Base-by-base conservation (phyloP, 2,797 vertebrate species). In the Melanotaenia trifasciata region DNA sequence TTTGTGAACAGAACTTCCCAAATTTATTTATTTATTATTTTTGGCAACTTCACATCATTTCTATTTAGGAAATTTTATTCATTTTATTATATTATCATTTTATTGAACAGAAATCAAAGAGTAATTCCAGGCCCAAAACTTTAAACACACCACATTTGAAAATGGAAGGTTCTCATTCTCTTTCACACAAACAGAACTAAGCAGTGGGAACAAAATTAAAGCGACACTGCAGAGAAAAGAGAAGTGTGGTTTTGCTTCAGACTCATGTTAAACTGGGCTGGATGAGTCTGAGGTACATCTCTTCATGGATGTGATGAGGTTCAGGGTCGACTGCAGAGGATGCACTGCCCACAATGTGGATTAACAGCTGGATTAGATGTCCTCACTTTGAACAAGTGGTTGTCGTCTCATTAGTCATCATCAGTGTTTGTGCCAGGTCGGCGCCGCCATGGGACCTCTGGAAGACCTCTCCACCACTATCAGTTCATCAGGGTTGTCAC, bases 371-470 rank as follows among this genome's bases (percentile, higher is more conserved):
- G 43, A 69, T n/a, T 58, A 61, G 47, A 79, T 70, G 57, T 65
- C 83, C 66, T 87, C 65, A 63, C 54, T 58, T 54, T 45, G 56
- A 74, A 56, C 67, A 9, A 38, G 67, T 2, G 16, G 79, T 63
- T 70, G 59, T 24, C 40, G 59, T 58, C 60, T 26, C 13, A 32
- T 36, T 40, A 20, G 4, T 65, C n/a, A 63, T 47, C 70, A 2
- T 95, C 87, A 97, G 89, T 97, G 97, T 89, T 98, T 99, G 92
- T 98, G 97, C 98, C 98, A 99, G 87, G 91, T 96, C 14, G 98
- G 98, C 59, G 87, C 90, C 68, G 98, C 98, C 22, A 99, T 90
- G 36, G 98, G 98, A 77, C 95, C 96, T 89, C 94, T 96, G 0
- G 95, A 92, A 62, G 96, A 94, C 89, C 97, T 95, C 94, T 99